Percentiles rank a stretch among this genome's conserved stretches.
Conservation (phyloP, 2,888 invertebrate genomes). For the Tanypteryx hageni region DNA sequence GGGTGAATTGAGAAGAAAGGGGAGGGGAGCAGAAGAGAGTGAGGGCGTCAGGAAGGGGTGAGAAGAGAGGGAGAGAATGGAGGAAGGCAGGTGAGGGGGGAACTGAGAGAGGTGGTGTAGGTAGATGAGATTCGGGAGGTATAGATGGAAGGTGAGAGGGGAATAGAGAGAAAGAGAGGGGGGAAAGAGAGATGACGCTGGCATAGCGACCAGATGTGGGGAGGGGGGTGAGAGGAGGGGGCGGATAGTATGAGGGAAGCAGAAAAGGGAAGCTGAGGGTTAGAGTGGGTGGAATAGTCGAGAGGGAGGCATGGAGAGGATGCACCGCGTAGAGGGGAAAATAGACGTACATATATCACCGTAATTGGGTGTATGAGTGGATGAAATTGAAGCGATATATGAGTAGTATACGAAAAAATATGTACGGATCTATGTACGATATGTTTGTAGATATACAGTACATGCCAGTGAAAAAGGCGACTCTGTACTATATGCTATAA, state of each 20-base stretch:
- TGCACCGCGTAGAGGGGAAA: too few species aligned
- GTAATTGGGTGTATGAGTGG: too few species aligned
- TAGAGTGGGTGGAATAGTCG: not conserved
- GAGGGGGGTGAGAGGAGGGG: not conserved
- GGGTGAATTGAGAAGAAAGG: not conserved
- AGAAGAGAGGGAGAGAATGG: not conserved
- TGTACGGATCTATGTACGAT: too few species aligned
- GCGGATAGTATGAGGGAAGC: not conserved
- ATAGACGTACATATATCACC: too few species aligned
- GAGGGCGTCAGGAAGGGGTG: not conserved
- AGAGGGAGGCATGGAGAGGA: not conserved
- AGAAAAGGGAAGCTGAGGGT: not conserved
- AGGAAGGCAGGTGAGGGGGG: not conserved
- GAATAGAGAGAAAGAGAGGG: too few species aligned
- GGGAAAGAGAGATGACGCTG: not conserved
- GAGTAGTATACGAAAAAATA: too few species aligned
- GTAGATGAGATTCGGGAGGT: slow-evolving; percentile 1
- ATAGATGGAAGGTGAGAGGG: not conserved
- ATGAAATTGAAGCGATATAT: too few species aligned
- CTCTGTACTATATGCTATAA: too few species aligned
- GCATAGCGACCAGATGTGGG: not conserved
- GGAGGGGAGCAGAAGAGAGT: not conserved
- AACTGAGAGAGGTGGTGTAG: not conserved
- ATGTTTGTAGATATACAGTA: too few species aligned
- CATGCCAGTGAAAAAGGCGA: too few species aligned